A percentile compares a stretch with the other conserved stretches of the same genome.
phyloP scores from a whole-genome alignment of 2,888 invertebrate species.

The Nematopogon swammerdamellus region DNA sequence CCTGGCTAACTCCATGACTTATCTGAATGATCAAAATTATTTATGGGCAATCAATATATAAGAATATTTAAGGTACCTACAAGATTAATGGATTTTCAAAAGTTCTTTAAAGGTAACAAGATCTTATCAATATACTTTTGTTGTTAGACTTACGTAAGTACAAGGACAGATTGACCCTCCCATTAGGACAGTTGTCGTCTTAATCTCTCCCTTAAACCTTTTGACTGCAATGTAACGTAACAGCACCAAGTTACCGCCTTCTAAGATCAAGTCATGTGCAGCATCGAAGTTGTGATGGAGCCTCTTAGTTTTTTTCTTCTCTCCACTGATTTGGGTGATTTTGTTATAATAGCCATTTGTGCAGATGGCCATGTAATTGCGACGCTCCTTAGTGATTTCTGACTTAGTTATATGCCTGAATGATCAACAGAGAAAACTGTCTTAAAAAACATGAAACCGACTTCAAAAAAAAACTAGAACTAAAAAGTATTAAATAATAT shows the following conservation, averaged over 20 bases:
- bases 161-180: conserved; percentile 58
- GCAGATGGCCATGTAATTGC: conserved; percentile 52
- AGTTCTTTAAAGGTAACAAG: too few species aligned
- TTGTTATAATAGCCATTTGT: conserved; percentile 54
- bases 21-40: conserved; percentile 25
- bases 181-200: conserved; percentile 54
- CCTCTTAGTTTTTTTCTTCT: conserved; percentile 36
- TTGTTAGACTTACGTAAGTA: conserved; percentile 54
- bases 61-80: too few species aligned
- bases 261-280: conserved; percentile 53
- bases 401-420: conserved; percentile 40
- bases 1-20: conserved; percentile 48
- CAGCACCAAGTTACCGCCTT: conserved; percentile 60
- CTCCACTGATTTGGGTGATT: conserved; percentile 43
- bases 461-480: too few species aligned
- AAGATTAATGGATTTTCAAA: too few species aligned
- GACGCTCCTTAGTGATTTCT: conserved; percentile 43
- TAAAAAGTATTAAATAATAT: too few species aligned
- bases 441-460: neutral
- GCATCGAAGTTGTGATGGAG: conserved; percentile 48
- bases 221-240: conserved; percentile 57
- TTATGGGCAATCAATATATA: conserved; percentile 1
- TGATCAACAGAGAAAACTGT: conserved; percentile 1
- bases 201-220: conserved; percentile 50
- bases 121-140: too few species aligned